These are phyloP conservation scores for Rhopilema esculentum DNA, from an alignment of 30 jellyfish, hydroid and myxozoan genomes.

Conservation along the genomic window DNA sequence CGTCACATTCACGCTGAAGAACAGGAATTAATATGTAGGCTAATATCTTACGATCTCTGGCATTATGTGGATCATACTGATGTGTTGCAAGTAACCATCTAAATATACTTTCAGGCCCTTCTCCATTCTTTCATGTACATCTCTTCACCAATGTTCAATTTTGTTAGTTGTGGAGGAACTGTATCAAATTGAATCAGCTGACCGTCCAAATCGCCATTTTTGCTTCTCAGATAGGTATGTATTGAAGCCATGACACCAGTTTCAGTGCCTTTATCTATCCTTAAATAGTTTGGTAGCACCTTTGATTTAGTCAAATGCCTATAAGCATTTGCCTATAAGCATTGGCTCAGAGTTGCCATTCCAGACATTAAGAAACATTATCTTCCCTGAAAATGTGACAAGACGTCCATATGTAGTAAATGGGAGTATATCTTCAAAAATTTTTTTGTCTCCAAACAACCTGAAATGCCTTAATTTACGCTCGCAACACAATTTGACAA, in stretches of 20 bases:
- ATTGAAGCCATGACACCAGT: conserved; percentile 66
- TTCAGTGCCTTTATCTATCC: conserved; percentile 69
- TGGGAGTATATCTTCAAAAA: conserved; percentile 53
- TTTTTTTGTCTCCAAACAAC: too few relatives aligned
- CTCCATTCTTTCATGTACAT: neutral
- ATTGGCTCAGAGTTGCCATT: conserved; percentile 47
- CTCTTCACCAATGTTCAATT: conserved; percentile 38
- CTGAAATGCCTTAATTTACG: too few relatives aligned
- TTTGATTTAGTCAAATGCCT: conserved; percentile 7
- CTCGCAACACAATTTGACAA: too few relatives aligned
- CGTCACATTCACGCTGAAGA: too few relatives aligned
- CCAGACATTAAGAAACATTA: conserved; percentile 35
- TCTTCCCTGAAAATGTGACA: conserved; percentile 45
- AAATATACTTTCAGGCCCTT: too few relatives aligned
- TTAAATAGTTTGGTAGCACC: conserved; percentile 24
- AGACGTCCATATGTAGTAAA: conserved; percentile 62
- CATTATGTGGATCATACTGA: too few relatives aligned
- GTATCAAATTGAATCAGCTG: too few relatives aligned
- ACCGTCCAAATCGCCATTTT: conserved; percentile 54
- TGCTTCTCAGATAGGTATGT: conserved; percentile 33
- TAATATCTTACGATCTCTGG: too few relatives aligned
- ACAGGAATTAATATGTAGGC: too few relatives aligned
- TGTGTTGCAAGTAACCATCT: too few relatives aligned
- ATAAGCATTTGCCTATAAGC: conserved; percentile 37
- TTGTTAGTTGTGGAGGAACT: conserved; percentile 61